phyloP scores from a whole-genome alignment of 2,888 invertebrate genomes.

The Drosophila falleni region DNA sequence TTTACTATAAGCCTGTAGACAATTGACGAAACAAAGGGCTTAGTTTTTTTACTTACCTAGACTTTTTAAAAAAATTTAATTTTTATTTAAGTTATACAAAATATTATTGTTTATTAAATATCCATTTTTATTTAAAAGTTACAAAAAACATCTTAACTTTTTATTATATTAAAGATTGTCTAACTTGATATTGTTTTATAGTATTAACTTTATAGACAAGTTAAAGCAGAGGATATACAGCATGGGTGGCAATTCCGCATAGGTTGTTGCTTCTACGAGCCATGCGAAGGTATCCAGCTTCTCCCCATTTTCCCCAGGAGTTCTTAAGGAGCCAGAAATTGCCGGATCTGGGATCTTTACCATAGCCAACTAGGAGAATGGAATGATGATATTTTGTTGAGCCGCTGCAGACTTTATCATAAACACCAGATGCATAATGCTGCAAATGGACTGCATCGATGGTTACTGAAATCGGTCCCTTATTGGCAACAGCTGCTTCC shows the following conservation, averaged over 20 bases:
- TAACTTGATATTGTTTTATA: no score
- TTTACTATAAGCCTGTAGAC: no score
- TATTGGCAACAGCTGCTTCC: conserved; percentile 91
- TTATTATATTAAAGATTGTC: no score
- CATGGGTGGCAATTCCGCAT: conserved; percentile 11
- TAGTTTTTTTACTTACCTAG: no score
- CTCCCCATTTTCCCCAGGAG: conserved; percentile 99
- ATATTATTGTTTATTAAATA: no score
- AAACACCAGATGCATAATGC: conserved; percentile 13
- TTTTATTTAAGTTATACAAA: no score
- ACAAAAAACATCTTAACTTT: no score
- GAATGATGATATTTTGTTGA: conserved; percentile 1
- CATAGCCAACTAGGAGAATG: conserved; percentile 24
- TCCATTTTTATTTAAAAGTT: no score
- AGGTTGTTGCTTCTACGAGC: conserved; percentile 84
- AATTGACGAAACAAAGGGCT: no score
- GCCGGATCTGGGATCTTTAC: conserved; percentile 86
- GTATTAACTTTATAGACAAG: no score
- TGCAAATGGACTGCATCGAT: conserved; percentile 89
- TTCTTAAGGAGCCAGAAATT: conserved; percentile 96
- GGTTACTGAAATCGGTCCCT: conserved; percentile 94
- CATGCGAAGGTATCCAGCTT: conserved; percentile 96
- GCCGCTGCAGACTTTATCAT: conserved; percentile 3
- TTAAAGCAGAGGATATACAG: conserved; percentile 10
- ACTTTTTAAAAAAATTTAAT: no score